phyloP scores from a whole-genome alignment of 1,140 invertebrate genomes.

The Vanessa atalanta region DNA sequence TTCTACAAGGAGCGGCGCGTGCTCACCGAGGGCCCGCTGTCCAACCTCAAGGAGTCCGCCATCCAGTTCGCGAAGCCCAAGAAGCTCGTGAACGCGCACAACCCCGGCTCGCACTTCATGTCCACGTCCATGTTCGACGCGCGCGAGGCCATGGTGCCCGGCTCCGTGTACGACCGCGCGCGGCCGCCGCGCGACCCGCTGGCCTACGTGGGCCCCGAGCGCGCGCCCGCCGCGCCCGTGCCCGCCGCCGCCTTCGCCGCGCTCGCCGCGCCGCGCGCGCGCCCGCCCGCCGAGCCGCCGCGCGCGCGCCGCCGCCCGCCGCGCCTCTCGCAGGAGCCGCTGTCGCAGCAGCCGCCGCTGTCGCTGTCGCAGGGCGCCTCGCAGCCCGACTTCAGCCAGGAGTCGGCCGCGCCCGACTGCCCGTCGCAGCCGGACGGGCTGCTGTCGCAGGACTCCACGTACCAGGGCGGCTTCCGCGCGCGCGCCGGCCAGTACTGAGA shows the following conservation, averaged over 20 bases:
- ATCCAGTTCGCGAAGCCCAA: conserved; percentile 99
- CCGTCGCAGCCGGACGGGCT: conserved; percentile 97
- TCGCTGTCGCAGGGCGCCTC: conserved; percentile 88
- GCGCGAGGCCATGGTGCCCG: conserved; percentile 93
- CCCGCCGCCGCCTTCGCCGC: conserved; percentile 86
- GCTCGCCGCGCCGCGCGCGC: conserved; percentile 79
- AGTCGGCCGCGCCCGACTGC: conserved; percentile 93
- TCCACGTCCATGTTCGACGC: conserved; percentile 96
- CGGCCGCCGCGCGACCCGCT: conserved; percentile 88
- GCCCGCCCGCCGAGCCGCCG: conserved; percentile 46
- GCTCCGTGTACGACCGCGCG: conserved; percentile 82
- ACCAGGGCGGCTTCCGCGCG: conserved; percentile 87
- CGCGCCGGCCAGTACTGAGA: conserved; percentile 84
- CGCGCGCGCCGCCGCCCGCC: conserved; percentile 43
- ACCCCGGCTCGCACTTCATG: conserved; percentile 98
- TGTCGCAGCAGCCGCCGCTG: conserved; percentile 85
- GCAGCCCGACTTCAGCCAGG: conserved; percentile 92
- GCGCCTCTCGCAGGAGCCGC: conserved; percentile 80
- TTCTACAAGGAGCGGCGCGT: conserved; percentile 99
- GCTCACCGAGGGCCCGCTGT: conserved; percentile 98
- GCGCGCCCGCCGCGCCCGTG: conserved; percentile 89
- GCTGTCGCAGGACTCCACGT: conserved; percentile 96
- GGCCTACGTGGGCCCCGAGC: conserved; percentile 94
- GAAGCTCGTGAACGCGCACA: conserved; percentile 95
- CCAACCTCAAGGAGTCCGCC: conserved; percentile 97